Base-by-base conservation (phyloP, 1,140 invertebrate species). In the Diabrotica undecimpunctata region DNA sequence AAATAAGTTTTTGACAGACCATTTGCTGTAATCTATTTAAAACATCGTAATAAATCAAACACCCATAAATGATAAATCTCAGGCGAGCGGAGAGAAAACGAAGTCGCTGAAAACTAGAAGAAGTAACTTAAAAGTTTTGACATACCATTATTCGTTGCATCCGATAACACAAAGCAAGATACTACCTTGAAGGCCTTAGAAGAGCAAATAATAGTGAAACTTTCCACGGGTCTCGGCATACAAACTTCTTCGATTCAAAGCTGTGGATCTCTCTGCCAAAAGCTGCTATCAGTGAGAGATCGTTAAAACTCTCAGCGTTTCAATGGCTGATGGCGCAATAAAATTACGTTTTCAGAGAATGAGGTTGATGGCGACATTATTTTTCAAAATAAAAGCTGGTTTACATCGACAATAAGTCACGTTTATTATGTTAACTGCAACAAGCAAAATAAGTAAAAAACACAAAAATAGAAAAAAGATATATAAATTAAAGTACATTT, bases 111-210 rank as follows among this genome's bases (percentile, higher is more conserved):
- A 60, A 60, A 60, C 58, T 60, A 46, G 41, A 60, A 46, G 41
- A 60, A 60, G 58, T 60, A 60, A 60, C 58, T 60, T 60, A 60
- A 60, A 60, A 60, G 58, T 60, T 60, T 50, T 60, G 58, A 60
- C 58, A 51, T 60, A 60, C 58, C 58, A 60, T 60, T 60, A 60
- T 60, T 60, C 58, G 58, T 39, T 60, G 58, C 58, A 60, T 60
- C 58, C 58, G 58, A 60, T 60, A 60, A 60, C 58, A 60, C 37
- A 60, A 51, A 38, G 36, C 37, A 12, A 60, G 58, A 60, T 60
- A 60, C 58, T 38, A 60, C 58, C 58, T 60, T 60, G n/a, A 50
- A 60, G 58, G 58, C 58, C 41, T 36, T 51, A 60, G 58, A 60
- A 41, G 39, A 60, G 36, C 58, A 60, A 60, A 60, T 60, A 60